Conservation (phyloP, 2,797 vertebrate species). For the Sebastes baramenuke region DNA sequence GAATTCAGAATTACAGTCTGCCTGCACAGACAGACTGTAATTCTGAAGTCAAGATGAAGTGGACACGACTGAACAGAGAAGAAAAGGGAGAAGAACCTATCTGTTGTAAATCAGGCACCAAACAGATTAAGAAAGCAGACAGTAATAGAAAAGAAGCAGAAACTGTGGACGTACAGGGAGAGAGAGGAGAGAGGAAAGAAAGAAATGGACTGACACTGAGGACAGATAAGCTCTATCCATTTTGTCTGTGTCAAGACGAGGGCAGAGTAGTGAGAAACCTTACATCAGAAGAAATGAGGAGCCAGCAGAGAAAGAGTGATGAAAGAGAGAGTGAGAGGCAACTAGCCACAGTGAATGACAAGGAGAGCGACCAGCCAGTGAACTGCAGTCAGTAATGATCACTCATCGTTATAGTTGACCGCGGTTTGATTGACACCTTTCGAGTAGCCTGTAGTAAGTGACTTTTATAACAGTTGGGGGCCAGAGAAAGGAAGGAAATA, state of each 20-base stretch:
- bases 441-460: neutral
- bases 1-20: no score
- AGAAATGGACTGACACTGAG: neutral
- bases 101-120: constrained; percentile 8
- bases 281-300: constrained; percentile 23
- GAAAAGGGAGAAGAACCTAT: neutral
- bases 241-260: constrained; percentile 34
- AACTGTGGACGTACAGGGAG: neutral
- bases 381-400: constrained; percentile 45
- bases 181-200: neutral
- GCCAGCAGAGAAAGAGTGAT: neutral
- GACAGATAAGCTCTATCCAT: constrained; percentile 32
- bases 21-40: neutral
- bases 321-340: constrained; percentile 14
- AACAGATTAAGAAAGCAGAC: constrained; percentile 5
- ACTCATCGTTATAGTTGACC: constrained; percentile 15
- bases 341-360: constrained; percentile 31
- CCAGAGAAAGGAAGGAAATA: neutral
- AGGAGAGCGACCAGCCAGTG: constrained; percentile 19
- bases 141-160: constrained; percentile 6
- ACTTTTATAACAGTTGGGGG: neutral
- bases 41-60: neutral
- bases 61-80: neutral
- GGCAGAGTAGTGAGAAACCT: constrained; percentile 33
- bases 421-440: constrained; percentile 28